Evolutionary conservation across 1,140 invertebrate species (phyloP), one percentile per base, ranked within the genome.

Genomic region (Micrasema minimum): DNA sequence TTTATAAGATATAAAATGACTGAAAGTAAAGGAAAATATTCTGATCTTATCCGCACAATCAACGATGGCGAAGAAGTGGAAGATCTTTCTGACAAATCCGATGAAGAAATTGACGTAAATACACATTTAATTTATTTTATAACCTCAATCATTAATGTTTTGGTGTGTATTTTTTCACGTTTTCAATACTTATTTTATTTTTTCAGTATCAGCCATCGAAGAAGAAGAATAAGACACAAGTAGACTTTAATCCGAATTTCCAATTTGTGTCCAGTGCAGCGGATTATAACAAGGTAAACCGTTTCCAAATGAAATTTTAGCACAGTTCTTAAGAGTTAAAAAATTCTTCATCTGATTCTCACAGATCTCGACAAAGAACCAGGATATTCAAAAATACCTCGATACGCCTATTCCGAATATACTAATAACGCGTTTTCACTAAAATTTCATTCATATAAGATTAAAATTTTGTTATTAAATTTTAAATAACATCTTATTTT

Each of bases 201-300:
- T 83, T 84, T 65, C 76, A 94, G 91, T 93, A 90, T 83, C 92
- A 93, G 85, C 92, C 91, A 46, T 89, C 87, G 3, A 93, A 92
- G 79, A 87, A 90, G 73, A 92, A 90, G 70, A 87, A 87, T 31
- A 90, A 90, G 70, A 87, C 88, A 72, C 88, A 89, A 61, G 87
- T 88, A 20, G 89, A 93, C 72, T 93, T 95, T 77, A 88, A 92
- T 77, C 87, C 85, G 20, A 88, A 88, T 14, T 95, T 95, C 78
- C 80, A 91, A 75, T 95, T 95, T 85, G 86, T 92, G 31, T 88
- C 85, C 4, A 89, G 87, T 11, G 86, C 87, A 0, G 86, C 88
- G 45, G 92, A 94, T 75, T 94, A 94, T 77, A 93, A 93, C 79
- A 86, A 86, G 80, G 83, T 84, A 79, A 55, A 37, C n/a, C n/a